Evolutionary conservation across 2,888 invertebrate species (phyloP), one percentile per base, ranked within the genome.

Genomic region (Leptura quadrifasciata): DNA sequence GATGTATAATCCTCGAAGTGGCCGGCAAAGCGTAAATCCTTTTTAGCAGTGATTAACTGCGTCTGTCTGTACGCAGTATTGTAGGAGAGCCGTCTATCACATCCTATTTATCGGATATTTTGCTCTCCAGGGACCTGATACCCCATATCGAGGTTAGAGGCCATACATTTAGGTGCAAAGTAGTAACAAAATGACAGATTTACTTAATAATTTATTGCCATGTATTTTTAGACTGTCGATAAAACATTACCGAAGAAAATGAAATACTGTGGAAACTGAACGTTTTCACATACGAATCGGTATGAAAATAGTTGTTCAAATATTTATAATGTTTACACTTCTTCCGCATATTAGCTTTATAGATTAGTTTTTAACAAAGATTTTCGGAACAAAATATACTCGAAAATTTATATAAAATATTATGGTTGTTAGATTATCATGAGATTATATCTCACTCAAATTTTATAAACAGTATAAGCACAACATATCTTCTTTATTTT

Each of bases 31-130:
- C 74, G 79, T 79, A 75, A 72, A 77, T 80, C 78, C 77, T 80
- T 80, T 78, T 80, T 78, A 74, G 80, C 72, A 72, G 80, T 80
- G 80, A 80, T 80, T 80, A 80, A 80, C 77, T 80, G 80, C 76
- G 74, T 77, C 78, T 73, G 76, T 78, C 77, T 77, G 72, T 80
- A 75, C 76, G 75, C 73, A 76, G 78, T 72, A 76, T 80, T 80
- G 78, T 77, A 75, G 73, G 73, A 64, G 71, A 76, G 76, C 80
- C 76, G 78, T 79, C 79, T 78, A 79, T 79, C 79, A 79, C 79
- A 76, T 78, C 74, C 78, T 76, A 78, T 80, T 78, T 80, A 76
- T 80, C 76, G 80, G 80, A 80, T 80, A 80, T 80, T 78, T 77
- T 74, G 61, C 67, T 39, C 74, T 78, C 74, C 73, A 21, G 31